Conservation (phyloP, 2,113 vertebrate species). For the Calyptomena viridis region DNA sequence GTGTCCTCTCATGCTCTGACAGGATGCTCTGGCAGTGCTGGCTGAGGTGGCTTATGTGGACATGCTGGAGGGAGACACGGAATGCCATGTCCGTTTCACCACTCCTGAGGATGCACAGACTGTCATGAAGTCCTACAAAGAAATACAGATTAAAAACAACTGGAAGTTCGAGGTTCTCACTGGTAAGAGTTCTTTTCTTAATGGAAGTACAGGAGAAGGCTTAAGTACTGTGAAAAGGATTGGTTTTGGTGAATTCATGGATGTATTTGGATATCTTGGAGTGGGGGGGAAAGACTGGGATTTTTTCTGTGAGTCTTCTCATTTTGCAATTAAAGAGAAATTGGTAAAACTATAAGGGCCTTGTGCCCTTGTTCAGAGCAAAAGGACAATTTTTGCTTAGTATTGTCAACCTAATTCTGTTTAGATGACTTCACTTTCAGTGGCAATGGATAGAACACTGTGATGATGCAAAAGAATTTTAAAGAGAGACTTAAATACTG, state of each 20-base stretch:
- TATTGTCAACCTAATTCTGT: background rate
- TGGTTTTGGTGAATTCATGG: background rate
- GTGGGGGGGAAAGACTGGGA: no score
- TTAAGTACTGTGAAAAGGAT: background rate
- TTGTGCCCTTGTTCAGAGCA: background rate
- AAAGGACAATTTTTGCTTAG: background rate
- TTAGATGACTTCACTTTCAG: background rate
- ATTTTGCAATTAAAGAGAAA: background rate
- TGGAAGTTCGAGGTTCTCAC: conserved; percentile 89
- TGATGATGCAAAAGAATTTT: background rate
- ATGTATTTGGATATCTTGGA: background rate
- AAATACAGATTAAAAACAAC: conserved; percentile 83
- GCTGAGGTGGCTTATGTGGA: conserved; percentile 90
- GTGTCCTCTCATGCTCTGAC: background rate
- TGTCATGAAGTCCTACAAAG: conserved; percentile 64
- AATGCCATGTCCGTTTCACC: conserved; percentile 87
- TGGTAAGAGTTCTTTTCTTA: conserved; percentile 72
- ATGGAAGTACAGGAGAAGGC: background rate
- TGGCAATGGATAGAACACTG: background rate
- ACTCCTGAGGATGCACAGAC: conserved; percentile 83
- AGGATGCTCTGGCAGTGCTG: conserved; percentile 83
- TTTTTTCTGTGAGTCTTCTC: background rate
- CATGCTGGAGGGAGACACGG: conserved; percentile 88
- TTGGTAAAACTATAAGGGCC: background rate
- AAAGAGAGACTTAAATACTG: background rate